These are phyloP conservation scores for Copidosoma floridanum DNA, from an alignment of 1,140 invertebrate species.

Conservation along the genomic window DNA sequence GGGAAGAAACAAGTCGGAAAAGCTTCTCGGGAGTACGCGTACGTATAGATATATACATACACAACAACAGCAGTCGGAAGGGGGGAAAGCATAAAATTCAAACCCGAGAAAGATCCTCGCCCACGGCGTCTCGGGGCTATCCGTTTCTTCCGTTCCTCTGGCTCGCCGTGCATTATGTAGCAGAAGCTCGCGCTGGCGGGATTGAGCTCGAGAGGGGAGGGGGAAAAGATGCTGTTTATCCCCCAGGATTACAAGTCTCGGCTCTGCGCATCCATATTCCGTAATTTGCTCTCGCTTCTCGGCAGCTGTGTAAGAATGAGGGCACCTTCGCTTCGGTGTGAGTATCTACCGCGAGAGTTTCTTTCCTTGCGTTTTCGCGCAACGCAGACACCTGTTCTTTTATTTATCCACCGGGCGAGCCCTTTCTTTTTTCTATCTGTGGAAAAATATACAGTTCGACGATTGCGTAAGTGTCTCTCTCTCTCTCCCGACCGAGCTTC, in stretches of 20 bases:
- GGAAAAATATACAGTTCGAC: too few species aligned
- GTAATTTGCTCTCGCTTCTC: slow-evolving; percentile 33
- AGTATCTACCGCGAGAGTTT: too few species aligned
- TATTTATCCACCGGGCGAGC: slow-evolving; percentile 5
- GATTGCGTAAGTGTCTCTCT: too few species aligned
- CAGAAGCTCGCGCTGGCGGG: slow-evolving; percentile 1
- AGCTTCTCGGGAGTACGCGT: too few species aligned
- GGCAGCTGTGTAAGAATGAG: slow-evolving; percentile 16
- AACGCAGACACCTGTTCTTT: slow-evolving; percentile 16
- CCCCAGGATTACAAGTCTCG: slow-evolving; percentile 38
- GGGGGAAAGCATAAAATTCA: too few species aligned
- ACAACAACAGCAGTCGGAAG: too few species aligned
- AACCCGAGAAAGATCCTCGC: slow-evolving; percentile 1
- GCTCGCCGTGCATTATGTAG: slow-evolving; percentile 8
- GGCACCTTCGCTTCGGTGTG: too few species aligned
- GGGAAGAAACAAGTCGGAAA: too few species aligned
- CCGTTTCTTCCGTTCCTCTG: slow-evolving; percentile 9
- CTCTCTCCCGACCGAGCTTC: too few species aligned
- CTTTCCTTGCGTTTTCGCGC: too few species aligned
- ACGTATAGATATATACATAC: too few species aligned
- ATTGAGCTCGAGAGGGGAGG: slow-evolving; percentile 7
- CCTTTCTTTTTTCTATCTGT: too few species aligned
- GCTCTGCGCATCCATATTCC: slow-evolving; percentile 40
- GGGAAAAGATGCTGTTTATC: slow-evolving; percentile 40
- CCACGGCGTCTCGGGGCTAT: neutral